Evolutionary conservation across 1,140 invertebrate species (phyloP), one percentile per base, ranked within the genome.

Genomic region (Philotrypesis tridentata): DNA sequence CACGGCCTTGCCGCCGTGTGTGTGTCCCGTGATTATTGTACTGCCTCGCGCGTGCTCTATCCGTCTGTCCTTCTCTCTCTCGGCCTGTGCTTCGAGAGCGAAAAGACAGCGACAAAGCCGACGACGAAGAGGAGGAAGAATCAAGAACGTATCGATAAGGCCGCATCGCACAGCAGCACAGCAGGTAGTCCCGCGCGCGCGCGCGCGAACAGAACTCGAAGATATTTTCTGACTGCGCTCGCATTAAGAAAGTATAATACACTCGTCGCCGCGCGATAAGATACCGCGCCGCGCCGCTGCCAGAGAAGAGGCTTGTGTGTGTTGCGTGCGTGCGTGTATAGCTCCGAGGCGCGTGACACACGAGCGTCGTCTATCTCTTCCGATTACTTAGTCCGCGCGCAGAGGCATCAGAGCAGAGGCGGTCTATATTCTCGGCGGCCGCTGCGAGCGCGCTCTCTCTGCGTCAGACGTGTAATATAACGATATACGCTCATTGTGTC

Each of bases 1-100:
- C 77, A 37, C 74, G 82, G 63, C 63, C 60, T 79, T 67, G 73
- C 43, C 23, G 33, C 25, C 61, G 23, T 65, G 61, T 65, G 23
- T 65, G 43, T 37, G 21, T 79, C 68, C n/a, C 68, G 67, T 63
- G 77, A 60, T 55, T 76, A 65, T 23, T 65, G 48, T 55, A 17
- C 21, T n/a, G n/a, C n/a, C 9, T 37, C 27, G 48, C 31, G 48
- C 72, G 43, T 60, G 43, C 43, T 72, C 37, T 40, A 55, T 55
- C 48, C 48, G n/a, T n/a, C n/a, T 55, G 12, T 48, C 48, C 17
- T 6, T 55, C 48, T 55, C 6, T 55, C 61, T 27, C 61, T 27
- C 43, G 70, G 70, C 27, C 9, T 37, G 12, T 63, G 61, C 61
- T 21, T 31, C 67, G 14, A 11, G 4, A 71, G 33, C 4, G 21